These are phyloP conservation scores for Andricus grossulariae DNA, from an alignment of 1,140 invertebrate genomes.

Conservation along the genomic window DNA sequence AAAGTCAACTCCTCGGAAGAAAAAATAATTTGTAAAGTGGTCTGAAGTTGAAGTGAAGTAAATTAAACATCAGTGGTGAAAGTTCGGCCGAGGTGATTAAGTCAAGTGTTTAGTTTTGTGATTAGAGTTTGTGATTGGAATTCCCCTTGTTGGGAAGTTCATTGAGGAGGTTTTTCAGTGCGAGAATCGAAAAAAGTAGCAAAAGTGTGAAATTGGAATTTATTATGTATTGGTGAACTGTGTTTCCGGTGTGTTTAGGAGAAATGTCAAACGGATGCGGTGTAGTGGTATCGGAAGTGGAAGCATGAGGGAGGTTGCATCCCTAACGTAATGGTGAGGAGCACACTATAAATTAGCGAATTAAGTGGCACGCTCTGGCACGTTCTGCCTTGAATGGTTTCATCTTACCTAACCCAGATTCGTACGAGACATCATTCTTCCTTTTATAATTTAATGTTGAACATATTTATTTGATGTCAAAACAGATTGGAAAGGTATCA, in stretches of 20 bases:
- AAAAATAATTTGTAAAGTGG: too few species aligned
- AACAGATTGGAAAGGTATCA: conserved; percentile 9
- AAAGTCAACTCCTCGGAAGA: too few species aligned
- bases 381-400: conserved; percentile 21
- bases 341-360: conserved; percentile 21
- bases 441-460: not conserved
- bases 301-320: conserved; percentile 63
- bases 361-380: conserved; percentile 25
- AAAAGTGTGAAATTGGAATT: not conserved
- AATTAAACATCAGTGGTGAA: not conserved
- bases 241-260: conserved; percentile 37
- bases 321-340: conserved; percentile 62
- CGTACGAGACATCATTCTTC: not conserved
- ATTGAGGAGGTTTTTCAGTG: not conserved
- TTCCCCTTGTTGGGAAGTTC: not conserved
- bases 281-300: conserved; percentile 53
- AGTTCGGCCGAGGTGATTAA: not conserved
- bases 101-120: not conserved
- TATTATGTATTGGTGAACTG: conserved; percentile 22
- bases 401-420: not conserved
- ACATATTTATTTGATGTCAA: not conserved
- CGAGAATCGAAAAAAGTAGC: conserved; percentile 27
- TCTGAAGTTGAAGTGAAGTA: too few species aligned
- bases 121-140: not conserved
- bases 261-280: conserved; percentile 39